Evolutionary conservation across 2,113 vertebrate species (phyloP).

Genomic region (Parotia lawesii): DNA sequence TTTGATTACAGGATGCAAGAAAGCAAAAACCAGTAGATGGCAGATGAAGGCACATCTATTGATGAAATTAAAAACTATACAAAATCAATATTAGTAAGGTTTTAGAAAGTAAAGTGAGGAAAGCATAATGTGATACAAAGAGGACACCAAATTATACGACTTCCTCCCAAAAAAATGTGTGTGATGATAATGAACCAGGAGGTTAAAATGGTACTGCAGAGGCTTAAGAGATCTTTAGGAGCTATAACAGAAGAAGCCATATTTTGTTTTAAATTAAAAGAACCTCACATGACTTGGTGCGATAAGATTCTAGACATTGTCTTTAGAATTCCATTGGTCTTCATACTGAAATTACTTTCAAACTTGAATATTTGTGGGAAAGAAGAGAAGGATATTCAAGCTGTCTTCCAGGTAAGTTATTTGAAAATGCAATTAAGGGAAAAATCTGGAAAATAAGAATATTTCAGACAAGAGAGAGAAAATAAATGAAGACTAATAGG

Average conservation of each 20-base stretch:
- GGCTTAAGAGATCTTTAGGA: neutral
- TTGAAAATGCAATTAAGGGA: neutral
- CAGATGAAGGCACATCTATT: neutral
- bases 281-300: neutral
- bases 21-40: neutral
- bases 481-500: neutral
- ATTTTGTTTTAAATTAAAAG: neutral
- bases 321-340: neutral
- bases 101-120: neutral
- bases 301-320: neutral
- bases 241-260: neutral
- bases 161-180: rapidly evolving
- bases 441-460: neutral
- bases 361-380: neutral
- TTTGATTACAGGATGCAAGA: neutral
- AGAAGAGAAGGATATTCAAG: neutral
- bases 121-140: neutral
- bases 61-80: neutral
- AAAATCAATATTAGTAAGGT: neutral
- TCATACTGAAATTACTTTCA: neutral
- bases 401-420: neutral
- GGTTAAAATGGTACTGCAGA: neutral
- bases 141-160: neutral
- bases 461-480: neutral
- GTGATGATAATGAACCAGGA: neutral